Evolutionary conservation across 2,797 vertebrate genomes (phyloP).

Genomic region (Anguilla anguilla): DNA sequence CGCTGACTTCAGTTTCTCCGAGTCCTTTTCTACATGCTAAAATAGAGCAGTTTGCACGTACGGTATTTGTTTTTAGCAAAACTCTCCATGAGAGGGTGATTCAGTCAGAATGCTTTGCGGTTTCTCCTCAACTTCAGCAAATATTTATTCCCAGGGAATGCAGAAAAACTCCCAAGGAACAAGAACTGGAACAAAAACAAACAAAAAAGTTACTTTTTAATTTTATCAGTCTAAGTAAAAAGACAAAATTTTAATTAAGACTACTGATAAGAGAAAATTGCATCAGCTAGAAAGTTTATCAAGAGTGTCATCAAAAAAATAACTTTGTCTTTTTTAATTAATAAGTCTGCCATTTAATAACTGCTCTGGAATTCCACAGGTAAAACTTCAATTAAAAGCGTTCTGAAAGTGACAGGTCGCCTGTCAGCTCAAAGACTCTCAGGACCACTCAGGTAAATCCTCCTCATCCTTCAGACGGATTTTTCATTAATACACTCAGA

Average conservation of each 20-base stretch:
- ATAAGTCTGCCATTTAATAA: background rate
- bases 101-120: background rate
- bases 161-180: background rate
- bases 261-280: background rate
- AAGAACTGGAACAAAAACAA: background rate
- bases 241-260: background rate
- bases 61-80: background rate
- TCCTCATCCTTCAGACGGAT: constrained; percentile 62
- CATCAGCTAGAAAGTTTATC: background rate
- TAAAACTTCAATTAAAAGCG: constrained; percentile 49
- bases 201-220: background rate
- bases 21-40: too few species aligned
- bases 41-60: background rate
- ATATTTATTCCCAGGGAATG: background rate
- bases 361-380: background rate
- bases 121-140: background rate
- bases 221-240: background rate
- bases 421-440: constrained; percentile 43
- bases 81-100: background rate
- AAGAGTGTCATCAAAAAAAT: background rate
- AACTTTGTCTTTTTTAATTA: background rate
- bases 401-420: constrained; percentile 35
- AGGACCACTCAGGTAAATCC: constrained; percentile 56
- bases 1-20: too few species aligned
- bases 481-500: constrained; percentile 64